Base-by-base conservation (phyloP, 2,113 vertebrate genomes). In the Petroica traversi region DNA sequence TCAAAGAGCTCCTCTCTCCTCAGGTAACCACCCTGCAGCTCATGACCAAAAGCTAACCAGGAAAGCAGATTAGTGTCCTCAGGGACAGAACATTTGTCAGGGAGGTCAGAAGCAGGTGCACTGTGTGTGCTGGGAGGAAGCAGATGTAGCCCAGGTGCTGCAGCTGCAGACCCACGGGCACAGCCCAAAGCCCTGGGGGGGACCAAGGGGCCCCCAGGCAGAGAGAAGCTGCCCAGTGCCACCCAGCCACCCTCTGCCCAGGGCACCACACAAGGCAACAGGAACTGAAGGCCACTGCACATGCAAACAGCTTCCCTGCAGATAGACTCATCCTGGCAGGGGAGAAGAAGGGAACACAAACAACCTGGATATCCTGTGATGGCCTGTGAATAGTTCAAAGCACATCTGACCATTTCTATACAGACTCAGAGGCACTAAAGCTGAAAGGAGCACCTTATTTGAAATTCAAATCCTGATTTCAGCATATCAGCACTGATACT, bases 391-490 rank as follows among this genome's bases (percentile, higher is more conserved):
- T 2, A 49, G 23, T 8, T 67, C 64, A 78, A 66, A 55, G 58
- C 69, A 85, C 55, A 58, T 54, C 0, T 73, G 45, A 51, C 24
- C 40, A 2, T 19, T 24, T 23, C 58, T 31, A 1, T 11, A 17
- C 0, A 63, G 16, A 75, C 24, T 59, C 12, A 38, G 61, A 81
- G 31, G 52, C 52, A 86, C 49, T 23, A 80, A 29, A 76, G 55
- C 55, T 3, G 9, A 80, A 92, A 69, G 40, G 9, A 84, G 64
- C 3, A 25, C 25, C 46, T 80, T 2, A 55, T 72, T 43, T 88
- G 57, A 64, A 87, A 78, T 93, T 64, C 54, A 75, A 68, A 80
- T 72, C 40, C 15, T 63, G 48, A 46, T 67, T 92, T 78, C 88
- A 95, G 83, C 55, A 12, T 12, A 78, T n/a, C 19, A 73, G 19